These are phyloP conservation scores for Rhabdornis inornatus DNA, from an alignment of 2,113 vertebrate genomes.

Conservation along the genomic window DNA sequence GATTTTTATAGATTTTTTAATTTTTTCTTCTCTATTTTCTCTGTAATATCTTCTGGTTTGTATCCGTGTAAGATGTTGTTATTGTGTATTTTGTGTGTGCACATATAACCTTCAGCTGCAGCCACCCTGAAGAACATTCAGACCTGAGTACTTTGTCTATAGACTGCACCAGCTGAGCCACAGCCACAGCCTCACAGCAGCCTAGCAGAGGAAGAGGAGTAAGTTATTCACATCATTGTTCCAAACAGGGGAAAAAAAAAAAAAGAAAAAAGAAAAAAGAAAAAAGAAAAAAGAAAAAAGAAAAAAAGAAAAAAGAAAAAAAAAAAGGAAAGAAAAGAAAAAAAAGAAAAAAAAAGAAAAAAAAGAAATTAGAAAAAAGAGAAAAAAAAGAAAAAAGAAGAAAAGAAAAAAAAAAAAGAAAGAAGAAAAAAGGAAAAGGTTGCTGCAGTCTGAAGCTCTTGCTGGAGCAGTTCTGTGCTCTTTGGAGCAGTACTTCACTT, in stretches of 20 bases:
- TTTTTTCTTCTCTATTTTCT: background rate
- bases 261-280: background rate
- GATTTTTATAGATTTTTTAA: background rate
- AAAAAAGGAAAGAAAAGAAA: background rate
- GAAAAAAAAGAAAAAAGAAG: no score
- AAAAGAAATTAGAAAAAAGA: background rate
- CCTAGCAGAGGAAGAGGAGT: background rate
- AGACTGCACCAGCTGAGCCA: background rate
- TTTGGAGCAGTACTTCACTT: background rate
- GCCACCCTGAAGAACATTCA: background rate
- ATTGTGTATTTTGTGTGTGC: background rate
- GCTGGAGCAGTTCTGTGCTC: background rate
- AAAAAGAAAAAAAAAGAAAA: no score
- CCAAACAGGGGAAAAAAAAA: background rate
- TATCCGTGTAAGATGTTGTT: background rate
- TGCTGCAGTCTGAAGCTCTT: background rate
- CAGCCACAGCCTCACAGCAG: background rate
- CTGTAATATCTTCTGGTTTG: background rate
- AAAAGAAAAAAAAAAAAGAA: background rate
- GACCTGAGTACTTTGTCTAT: background rate
- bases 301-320: no score
- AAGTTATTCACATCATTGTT: no score
- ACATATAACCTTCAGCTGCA: background rate
- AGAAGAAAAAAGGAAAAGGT: background rate
- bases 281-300: no score